These are phyloP conservation scores for Nothoprocta perdicaria DNA, from an alignment of 2,113 vertebrate species.

Conservation along the genomic window DNA sequence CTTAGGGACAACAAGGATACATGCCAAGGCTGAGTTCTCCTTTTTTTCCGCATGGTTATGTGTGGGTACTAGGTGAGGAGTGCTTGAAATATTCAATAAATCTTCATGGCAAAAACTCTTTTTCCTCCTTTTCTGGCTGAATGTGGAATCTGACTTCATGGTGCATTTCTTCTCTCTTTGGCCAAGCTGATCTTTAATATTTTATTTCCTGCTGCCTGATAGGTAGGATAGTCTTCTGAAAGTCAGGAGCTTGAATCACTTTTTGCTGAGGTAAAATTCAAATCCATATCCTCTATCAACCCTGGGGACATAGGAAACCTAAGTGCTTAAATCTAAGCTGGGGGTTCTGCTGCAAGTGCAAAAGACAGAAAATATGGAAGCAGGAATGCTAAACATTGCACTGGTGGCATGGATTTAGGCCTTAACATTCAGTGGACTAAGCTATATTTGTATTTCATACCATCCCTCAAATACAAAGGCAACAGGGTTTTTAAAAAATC, in stretches of 20 bases:
- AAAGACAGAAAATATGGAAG: background rate
- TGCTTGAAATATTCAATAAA: background rate
- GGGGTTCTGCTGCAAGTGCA: background rate
- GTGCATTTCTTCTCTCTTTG: background rate
- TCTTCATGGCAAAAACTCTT: background rate
- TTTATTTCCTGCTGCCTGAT: background rate
- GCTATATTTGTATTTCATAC: background rate
- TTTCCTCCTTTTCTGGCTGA: background rate
- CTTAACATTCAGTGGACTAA: background rate
- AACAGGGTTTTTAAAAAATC: background rate
- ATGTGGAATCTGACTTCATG: background rate
- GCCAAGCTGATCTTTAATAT: background rate
- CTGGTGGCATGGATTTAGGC: background rate
- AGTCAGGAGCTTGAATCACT: background rate
- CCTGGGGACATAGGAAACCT: background rate
- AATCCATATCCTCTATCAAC: rapidly evolving
- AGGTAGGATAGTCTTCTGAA: background rate
- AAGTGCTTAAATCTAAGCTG: background rate
- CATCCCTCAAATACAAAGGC: background rate
- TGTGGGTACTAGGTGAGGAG: background rate
- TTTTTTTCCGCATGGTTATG: background rate
- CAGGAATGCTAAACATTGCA: background rate
- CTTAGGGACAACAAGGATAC: background rate
- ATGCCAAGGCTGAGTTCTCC: background rate
- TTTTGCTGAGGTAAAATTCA: background rate